phyloP scores from a whole-genome alignment of 1,140 invertebrate species.

The Orchesella cincta region DNA sequence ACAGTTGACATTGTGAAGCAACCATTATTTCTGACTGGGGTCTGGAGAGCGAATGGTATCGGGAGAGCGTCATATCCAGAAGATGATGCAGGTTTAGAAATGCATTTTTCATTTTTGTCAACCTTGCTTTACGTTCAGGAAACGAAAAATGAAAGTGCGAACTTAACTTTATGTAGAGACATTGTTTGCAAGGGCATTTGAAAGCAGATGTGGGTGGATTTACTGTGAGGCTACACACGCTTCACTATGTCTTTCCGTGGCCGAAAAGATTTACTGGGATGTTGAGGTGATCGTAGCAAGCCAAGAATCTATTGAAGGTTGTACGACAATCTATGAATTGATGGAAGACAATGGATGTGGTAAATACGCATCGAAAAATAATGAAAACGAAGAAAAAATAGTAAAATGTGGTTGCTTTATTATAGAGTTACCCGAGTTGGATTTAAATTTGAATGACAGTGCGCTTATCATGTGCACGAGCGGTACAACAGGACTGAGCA shows the following conservation, averaged over 20 bases:
- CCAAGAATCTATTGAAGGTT: constrained; percentile 24
- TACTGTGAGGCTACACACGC: constrained; percentile 32
- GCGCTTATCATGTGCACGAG: constrained; percentile 41
- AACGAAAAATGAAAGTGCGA: neutral
- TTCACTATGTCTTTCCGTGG: neutral
- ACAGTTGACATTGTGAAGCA: constrained; percentile 25
- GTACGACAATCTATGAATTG: constrained; percentile 34
- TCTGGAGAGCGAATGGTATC: constrained; percentile 46
- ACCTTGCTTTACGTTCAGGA: neutral
- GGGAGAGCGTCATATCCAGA: constrained; percentile 32
- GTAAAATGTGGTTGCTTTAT: neutral
- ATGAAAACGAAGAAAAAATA: neutral
- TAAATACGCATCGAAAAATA: neutral
- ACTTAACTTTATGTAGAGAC: constrained; percentile 26
- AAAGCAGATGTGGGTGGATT: constrained; percentile 37
- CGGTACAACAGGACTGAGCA: constrained; percentile 44
- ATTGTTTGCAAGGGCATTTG: neutral
- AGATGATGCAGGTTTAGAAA: constrained; percentile 39
- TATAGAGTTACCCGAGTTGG: constrained; percentile 34
- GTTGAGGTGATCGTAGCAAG: constrained; percentile 42
- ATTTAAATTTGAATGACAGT: constrained; percentile 22
- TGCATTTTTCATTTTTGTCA: neutral
- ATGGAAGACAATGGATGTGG: constrained; percentile 36
- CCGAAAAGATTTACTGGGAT: constrained; percentile 29
- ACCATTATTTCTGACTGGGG: constrained; percentile 35